Evolutionary conservation across 2,113 vertebrate species (phyloP), one percentile per base, ranked within the genome.

Genomic region (Corydoras maculifer): DNA sequence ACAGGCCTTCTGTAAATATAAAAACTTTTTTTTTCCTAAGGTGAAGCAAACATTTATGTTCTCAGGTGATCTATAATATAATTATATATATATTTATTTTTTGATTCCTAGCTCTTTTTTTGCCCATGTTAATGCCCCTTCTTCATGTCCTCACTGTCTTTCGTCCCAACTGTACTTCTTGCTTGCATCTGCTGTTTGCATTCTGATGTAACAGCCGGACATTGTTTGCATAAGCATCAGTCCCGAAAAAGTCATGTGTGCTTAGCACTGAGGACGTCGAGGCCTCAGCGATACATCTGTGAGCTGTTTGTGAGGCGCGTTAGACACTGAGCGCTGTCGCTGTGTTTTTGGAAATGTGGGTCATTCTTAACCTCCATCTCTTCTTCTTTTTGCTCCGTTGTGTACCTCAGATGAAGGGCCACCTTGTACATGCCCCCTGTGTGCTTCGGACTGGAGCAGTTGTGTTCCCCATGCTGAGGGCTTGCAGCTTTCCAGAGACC

Each of bases 381-480:
- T 81, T 78, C 75, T 68, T 67, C 68, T 65, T 32, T 62, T 59
- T 58, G 54, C 55, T 25, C 60, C 43, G 72, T 78, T 31, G 55
- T 3, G 29, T 8, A n/a, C 18, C 72, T 14, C 69, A 93, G 91
- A 93, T 81, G 92, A 93, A 73, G 88, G 95, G 0, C 90, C 90
- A 7, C 91, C 93, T 14, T 99, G 95, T 73, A 96, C 94, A 0
- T 98, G 95, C 59, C 96, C 96, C 0, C 77, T 98, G 53, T 99
- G 96, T 74, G 92, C 91, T 2, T 96, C 90, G 0, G 95, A 98
- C 86, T 91, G 93, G 85, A 93, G 92, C 73, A 95, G 87, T 82
- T 95, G 91, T 25, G 94, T 98, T 55, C 92, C 92, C 48, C 90
- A 93, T 31, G 91, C 90, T 0, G 96, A 99, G 78, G 95, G 95